A percentile compares a stretch with the other conserved stretches of the same genome.
Conservation (phyloP, 2,113 vertebrate species). For the Centropus unirufus region DNA sequence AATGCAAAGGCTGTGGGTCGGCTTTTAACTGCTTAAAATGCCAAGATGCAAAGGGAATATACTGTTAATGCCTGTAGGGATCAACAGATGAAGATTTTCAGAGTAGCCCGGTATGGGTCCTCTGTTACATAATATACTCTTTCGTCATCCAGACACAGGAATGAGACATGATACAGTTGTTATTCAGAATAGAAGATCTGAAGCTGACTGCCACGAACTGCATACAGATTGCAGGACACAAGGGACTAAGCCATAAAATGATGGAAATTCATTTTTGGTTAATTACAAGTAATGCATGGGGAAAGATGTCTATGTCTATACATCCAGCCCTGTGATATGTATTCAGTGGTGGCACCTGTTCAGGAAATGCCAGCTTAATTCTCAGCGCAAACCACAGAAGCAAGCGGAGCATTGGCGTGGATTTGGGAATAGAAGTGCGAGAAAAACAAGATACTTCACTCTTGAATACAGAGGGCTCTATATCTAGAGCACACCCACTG, state of each 20-base stretch:
- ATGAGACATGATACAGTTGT: background rate
- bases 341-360: background rate
- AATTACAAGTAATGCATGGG: background rate
- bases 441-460: background rate
- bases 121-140: rapidly evolving
- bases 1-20: background rate
- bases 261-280: background rate
- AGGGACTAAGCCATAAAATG: background rate
- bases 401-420: background rate
- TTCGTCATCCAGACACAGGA: background rate
- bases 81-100: background rate
- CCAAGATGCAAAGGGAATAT: background rate
- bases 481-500: background rate
- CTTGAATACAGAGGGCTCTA: too few relatives aligned
- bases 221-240: background rate
- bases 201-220: background rate
- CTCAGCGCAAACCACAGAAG: background rate
- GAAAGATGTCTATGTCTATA: background rate
- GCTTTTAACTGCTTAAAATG: background rate
- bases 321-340: background rate
- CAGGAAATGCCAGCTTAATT: background rate
- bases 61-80: background rate
- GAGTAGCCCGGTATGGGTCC: background rate
- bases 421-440: background rate
- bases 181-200: background rate